These are phyloP conservation scores for Tachysurus fulvidraco DNA, from an alignment of 2,113 vertebrate genomes.

Conservation along the genomic window DNA sequence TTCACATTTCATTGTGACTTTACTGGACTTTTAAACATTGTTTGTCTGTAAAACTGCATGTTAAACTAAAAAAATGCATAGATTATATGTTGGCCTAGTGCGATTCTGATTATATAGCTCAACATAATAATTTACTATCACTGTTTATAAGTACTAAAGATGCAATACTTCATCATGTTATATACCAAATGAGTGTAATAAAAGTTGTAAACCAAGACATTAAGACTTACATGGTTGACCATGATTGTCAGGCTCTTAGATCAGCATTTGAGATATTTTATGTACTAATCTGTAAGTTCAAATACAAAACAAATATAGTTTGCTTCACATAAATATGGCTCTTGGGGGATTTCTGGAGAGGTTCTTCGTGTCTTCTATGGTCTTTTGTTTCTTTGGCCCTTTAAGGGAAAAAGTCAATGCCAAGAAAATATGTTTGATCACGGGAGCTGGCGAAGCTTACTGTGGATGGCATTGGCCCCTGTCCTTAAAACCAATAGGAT, in stretches of 20 bases:
- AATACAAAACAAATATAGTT: constrained; percentile 19
- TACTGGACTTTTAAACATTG: constrained; percentile 53
- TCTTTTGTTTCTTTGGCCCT: constrained; percentile 63
- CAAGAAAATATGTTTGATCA: constrained; percentile 71
- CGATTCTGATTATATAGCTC: constrained; percentile 32
- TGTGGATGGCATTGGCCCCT: constrained; percentile 68
- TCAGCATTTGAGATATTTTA: constrained; percentile 9
- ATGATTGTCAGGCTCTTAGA: not conserved
- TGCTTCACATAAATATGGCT: constrained; percentile 14
- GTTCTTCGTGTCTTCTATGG: constrained; percentile 68
- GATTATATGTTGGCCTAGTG: not conserved
- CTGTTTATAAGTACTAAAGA: constrained; percentile 23
- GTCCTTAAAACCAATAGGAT: constrained; percentile 74
- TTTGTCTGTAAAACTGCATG: constrained; percentile 49
- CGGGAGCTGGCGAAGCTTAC: constrained; percentile 70
- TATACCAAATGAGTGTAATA: constrained; percentile 7
- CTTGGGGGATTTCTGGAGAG: constrained; percentile 48
- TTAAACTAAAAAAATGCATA: constrained; percentile 37
- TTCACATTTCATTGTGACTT: constrained; percentile 54
- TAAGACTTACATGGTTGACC: not conserved
- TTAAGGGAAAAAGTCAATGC: constrained; percentile 66
- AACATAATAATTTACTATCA: constrained; percentile 29
- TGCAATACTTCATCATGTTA: not conserved
- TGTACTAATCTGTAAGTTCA: constrained; percentile 31
- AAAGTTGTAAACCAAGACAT: not conserved